Percentiles rank a stretch among this genome's conserved stretches.
These are phyloP conservation scores for Hydractinia echinata DNA, from an alignment of 30 jellyfish, hydroid and myxozoan species.

Conservation along the genomic window DNA sequence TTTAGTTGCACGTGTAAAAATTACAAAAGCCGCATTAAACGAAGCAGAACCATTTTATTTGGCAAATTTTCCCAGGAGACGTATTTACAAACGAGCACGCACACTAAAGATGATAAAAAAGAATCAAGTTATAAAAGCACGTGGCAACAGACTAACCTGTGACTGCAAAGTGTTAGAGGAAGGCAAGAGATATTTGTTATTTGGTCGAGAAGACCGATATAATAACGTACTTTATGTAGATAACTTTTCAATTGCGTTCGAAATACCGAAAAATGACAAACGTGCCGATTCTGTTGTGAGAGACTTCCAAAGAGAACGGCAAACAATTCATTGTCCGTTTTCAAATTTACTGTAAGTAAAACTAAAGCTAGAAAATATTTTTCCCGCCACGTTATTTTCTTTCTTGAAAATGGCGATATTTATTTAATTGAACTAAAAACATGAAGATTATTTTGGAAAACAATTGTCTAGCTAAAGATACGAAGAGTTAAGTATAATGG, in stretches of 20 bases:
- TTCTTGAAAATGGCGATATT: too few species aligned
- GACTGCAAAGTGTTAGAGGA: conserved; percentile 12
- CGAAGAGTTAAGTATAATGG: too few species aligned
- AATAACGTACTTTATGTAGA: background rate
- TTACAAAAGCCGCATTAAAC: background rate
- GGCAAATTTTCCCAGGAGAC: conserved; percentile 5
- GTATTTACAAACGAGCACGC: conserved; percentile 10
- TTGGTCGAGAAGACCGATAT: conserved; percentile 22
- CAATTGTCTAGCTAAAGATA: too few species aligned
- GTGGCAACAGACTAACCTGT: background rate
- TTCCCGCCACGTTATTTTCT: too few species aligned
- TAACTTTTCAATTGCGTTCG: conserved; percentile 16
- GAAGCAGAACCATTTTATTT: background rate
- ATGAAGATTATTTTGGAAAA: too few species aligned
- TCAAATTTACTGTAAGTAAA: background rate
- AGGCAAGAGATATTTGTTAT: conserved; percentile 22
- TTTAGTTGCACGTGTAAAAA: conserved; percentile 29
- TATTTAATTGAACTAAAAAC: too few species aligned
- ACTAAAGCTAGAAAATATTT: too few species aligned
- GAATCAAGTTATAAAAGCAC: conserved; percentile 3
- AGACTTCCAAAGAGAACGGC: background rate
- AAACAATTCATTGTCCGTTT: conserved; percentile 1
- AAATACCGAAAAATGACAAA: conserved; percentile 17
- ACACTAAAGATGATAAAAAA: background rate
- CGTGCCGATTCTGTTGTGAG: background rate